Base-by-base conservation (phyloP, 2,113 vertebrate species). In the Aramus guarauna region DNA sequence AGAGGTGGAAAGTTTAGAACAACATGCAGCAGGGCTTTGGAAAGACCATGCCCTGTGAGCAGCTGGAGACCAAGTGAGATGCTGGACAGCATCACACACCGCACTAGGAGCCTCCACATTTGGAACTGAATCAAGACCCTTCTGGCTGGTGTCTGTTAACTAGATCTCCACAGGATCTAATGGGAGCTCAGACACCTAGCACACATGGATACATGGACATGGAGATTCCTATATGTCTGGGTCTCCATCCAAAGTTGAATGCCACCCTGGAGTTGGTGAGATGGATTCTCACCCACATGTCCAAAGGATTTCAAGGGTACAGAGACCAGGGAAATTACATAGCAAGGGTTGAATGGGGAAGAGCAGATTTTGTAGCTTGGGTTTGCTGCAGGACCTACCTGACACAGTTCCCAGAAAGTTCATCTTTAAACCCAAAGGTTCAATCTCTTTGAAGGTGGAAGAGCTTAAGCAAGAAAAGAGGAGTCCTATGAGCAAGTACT, bases 181-280 rank as follows among this genome's bases (percentile, higher is more conserved):
- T 3, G 15, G 53, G 36, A 93, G 8, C 34, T 90, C 16, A 41
- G 59, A 36, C 30, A 72, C 11, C 9, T 53, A 13, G 5, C 7
- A 39, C 22, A n/a, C 11, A 24, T 13, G 20, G 41, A 62, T 43
- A 41, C 15, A 34, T 0, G 0, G 60, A 63, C 22, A 47, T 19
- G 43, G 24, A 69, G 63, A 50, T 9, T 62, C 29, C 67, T 37
- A 69, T 37, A 34, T 9, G 26, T 37, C 34, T 55, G 4, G 4
- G 3, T 67, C 24, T 88, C 64, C 29, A 62, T 13, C 19, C 13
- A 59, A 26, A 90, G 22, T 11, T 74, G n/a, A 89, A 91, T 83
- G 3, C 6, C 47, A 76, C 6, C 7, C 53, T 73, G 58, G 11
- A 93, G 30, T 3, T 16, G 19, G 9, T 29, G 13, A 88, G 43